Evolutionary conservation across 2,888 invertebrate genomes (phyloP).

Genomic region (Halictus ligatus): DNA sequence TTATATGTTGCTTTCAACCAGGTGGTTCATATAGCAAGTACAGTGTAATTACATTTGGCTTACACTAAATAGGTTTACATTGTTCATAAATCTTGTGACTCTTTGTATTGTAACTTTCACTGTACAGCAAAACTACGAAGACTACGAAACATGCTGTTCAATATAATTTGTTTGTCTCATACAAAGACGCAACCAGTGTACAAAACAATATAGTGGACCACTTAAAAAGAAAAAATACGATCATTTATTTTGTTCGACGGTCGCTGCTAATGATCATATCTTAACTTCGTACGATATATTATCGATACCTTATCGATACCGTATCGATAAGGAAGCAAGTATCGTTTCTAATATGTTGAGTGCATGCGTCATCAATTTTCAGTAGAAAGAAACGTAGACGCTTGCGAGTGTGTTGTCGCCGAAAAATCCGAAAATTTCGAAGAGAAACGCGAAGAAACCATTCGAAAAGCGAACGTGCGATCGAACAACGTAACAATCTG

Average conservation of each 20-base stretch:
- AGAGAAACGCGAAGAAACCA: too few species aligned
- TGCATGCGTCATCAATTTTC: not conserved
- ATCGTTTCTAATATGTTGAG: not conserved
- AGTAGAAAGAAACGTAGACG: not conserved
- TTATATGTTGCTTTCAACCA: too few species aligned
- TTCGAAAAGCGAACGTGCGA: not conserved
- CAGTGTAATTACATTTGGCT: too few species aligned
- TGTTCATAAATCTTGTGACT: too few species aligned
- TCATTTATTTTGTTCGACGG: not conserved
- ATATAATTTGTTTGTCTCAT: too few species aligned
- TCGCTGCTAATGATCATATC: not conserved
- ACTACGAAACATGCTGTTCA: too few species aligned
- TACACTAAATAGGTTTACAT: too few species aligned
- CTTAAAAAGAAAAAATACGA: not conserved
- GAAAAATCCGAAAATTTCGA: not conserved
- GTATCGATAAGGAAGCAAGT: constrained; percentile 8
- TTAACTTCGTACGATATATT: constrained; percentile 17
- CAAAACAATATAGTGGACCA: not conserved
- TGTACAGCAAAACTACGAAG: too few species aligned
- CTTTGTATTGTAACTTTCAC: too few species aligned
- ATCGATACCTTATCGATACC: constrained; percentile 5
- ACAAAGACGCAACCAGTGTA: too few species aligned
- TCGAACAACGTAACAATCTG: too few species aligned
- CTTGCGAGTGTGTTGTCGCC: not conserved
- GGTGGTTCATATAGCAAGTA: too few species aligned